Percentiles rank a stretch among this genome's conserved stretches.
Conservation (phyloP, 2,888 invertebrate species). For the Pocota personata region DNA sequence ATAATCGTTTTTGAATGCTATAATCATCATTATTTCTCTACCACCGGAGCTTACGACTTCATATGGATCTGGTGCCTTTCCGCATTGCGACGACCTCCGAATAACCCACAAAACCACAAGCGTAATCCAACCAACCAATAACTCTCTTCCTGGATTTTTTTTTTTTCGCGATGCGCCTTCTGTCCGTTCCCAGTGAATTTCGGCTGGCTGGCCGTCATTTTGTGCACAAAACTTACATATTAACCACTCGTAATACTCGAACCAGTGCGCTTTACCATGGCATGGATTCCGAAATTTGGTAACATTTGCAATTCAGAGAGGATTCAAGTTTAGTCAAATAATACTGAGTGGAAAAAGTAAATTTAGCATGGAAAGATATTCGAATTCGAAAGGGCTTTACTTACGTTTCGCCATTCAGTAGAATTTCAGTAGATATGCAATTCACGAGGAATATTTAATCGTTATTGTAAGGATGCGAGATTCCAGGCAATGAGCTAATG, state of each 20-base stretch:
- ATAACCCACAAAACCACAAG: not conserved
- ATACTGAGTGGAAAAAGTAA: not conserved
- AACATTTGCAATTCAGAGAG: not conserved
- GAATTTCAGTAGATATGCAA: too few relatives aligned
- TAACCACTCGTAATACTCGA: slow-evolving; percentile 25
- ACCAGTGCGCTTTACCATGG: not conserved
- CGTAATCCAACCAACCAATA: not conserved
- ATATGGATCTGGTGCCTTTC: slow-evolving; percentile 4
- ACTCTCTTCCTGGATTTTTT: not conserved
- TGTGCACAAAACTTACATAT: slow-evolving; percentile 18
- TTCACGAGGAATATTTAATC: slow-evolving; percentile 6
- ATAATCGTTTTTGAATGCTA: slow-evolving; percentile 12
- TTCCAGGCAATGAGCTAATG: too few relatives aligned
- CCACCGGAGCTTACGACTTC: slow-evolving; percentile 5
- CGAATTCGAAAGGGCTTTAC: not conserved
- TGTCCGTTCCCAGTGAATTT: not conserved
- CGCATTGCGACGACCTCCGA: slow-evolving; percentile 20
- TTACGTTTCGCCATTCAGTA: not conserved
- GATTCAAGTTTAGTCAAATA: slow-evolving; percentile 6
- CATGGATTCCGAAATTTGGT: slow-evolving; percentile 11
- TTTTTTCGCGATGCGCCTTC: not conserved
- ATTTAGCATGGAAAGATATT: not conserved
- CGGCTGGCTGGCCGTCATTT: slow-evolving; percentile 8
- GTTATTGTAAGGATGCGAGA: not conserved
- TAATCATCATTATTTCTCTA: slow-evolving; percentile 7